Percentiles rank a stretch among this genome's conserved stretches.
These are phyloP conservation scores for Leptinotarsa haldemani DNA, from an alignment of 2,888 invertebrate species.

Conservation along the genomic window DNA sequence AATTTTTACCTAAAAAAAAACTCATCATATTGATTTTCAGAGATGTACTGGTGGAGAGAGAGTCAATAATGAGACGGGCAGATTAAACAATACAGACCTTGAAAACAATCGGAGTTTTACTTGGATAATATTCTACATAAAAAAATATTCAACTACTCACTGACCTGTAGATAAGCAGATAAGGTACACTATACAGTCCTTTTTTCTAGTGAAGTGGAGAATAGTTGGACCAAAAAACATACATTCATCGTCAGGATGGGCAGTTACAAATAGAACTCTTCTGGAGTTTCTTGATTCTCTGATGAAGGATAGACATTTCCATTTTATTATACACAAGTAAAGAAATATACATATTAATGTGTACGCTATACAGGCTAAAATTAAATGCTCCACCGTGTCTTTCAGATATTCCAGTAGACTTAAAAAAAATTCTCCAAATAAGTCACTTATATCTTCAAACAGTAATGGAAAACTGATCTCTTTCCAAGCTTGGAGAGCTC, in stretches of 20 bases:
- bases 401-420: constrained; percentile 63
- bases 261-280: constrained; percentile 84
- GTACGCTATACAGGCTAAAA: constrained; percentile 68
- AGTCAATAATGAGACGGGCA: no score
- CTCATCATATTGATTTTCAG: not conserved
- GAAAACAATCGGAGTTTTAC: no score
- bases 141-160: constrained; percentile 29
- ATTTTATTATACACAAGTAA: constrained; percentile 60
- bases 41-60: no score
- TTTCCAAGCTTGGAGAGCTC: constrained; percentile 55
- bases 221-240: constrained; percentile 98
- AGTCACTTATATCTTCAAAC: constrained; percentile 42
- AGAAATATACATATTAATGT: constrained; percentile 69
- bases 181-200: constrained; percentile 78
- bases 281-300: constrained; percentile 68
- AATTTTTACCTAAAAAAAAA: constrained; percentile 61
- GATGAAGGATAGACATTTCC: constrained; percentile 67
- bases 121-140: constrained; percentile 57
- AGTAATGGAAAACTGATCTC: constrained; percentile 45
- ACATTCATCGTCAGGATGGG: constrained; percentile 98
- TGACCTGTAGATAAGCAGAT: constrained; percentile 88
- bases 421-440: constrained; percentile 36
- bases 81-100: no score
- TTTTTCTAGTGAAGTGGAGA: constrained; percentile 73
- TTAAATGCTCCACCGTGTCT: constrained; percentile 70